A percentile compares a stretch with the other conserved stretches of the same genome.
Evolutionary conservation across 2,888 invertebrate species (phyloP).

Genomic region (Cremastinae sp.): DNA sequence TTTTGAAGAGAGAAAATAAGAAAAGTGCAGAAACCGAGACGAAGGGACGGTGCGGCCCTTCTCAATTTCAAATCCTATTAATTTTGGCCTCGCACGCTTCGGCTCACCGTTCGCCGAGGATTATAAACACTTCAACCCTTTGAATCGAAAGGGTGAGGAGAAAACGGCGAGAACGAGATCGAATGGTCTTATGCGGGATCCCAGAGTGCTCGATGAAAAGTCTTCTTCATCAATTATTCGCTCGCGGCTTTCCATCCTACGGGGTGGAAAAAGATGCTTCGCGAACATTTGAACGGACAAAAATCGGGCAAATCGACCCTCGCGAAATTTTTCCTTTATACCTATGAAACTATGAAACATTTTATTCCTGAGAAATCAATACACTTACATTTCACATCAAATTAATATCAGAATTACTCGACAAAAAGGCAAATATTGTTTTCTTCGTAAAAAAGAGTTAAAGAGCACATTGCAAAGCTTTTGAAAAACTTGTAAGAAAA

Average conservation of each 20-base stretch:
- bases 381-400: too few species aligned
- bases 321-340: neutral
- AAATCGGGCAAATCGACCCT: constrained; percentile 2
- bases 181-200: constrained; percentile 40
- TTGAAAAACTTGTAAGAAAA: too few species aligned
- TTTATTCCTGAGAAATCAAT: too few species aligned
- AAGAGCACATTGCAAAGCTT: too few species aligned
- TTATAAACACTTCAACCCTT: constrained; percentile 68
- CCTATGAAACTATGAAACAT: too few species aligned
- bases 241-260: constrained; percentile 25
- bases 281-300: constrained; percentile 9
- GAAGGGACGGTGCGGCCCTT: constrained; percentile 14
- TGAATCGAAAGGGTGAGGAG: constrained; percentile 54
- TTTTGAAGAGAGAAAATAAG: constrained; percentile 26
- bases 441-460: too few species aligned
- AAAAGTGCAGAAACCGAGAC: neutral
- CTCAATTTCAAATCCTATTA: constrained; percentile 67
- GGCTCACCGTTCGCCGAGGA: constrained; percentile 65
- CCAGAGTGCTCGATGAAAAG: constrained; percentile 37
- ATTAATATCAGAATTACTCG: too few species aligned
- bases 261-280: neutral
- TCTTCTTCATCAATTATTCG: constrained; percentile 43
- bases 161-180: constrained; percentile 25
- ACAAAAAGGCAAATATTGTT: too few species aligned
- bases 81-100: constrained; percentile 67